phyloP scores from a whole-genome alignment of 1,140 invertebrate species.

The Drosophila orena region DNA sequence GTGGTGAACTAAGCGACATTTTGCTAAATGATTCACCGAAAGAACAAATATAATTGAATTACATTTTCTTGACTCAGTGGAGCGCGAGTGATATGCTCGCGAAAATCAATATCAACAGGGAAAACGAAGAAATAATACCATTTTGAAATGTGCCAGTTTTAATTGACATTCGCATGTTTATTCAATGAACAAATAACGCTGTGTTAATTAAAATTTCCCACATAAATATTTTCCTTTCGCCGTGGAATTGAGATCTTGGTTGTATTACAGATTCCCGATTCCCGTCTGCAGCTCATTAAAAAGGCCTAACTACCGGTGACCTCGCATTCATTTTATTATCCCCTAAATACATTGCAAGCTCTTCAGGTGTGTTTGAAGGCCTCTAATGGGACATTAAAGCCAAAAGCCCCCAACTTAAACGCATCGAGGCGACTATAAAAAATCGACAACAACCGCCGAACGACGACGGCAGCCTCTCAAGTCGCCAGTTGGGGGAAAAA shows the following conservation, averaged over 20 bases:
- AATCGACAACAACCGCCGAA: conserved; percentile 39
- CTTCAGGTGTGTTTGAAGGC: conserved; percentile 26
- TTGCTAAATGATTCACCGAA: conserved; percentile 55
- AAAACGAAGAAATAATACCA: neutral
- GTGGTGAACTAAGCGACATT: conserved; percentile 42
- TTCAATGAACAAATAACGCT: no score
- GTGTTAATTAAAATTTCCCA: neutral
- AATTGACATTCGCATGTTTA: neutral
- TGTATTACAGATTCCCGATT: neutral
- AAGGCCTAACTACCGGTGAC: conserved; percentile 31
- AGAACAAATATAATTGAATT: conserved; percentile 49
- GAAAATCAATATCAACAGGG: conserved; percentile 19
- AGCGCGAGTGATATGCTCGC: conserved; percentile 36
- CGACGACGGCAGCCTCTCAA: conserved; percentile 43
- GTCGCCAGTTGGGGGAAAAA: conserved; percentile 38
- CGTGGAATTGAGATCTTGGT: conserved; percentile 5
- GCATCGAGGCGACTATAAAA: conserved; percentile 59
- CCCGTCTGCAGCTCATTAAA: conserved; percentile 22
- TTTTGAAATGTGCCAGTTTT: neutral
- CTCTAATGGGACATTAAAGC: conserved; percentile 66
- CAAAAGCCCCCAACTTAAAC: conserved; percentile 53
- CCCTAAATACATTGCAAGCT: conserved; percentile 39
- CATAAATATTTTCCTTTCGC: neutral
- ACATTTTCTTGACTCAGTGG: conserved; percentile 42
- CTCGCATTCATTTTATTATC: conserved; percentile 53